phyloP scores from a whole-genome alignment of 2,113 vertebrate species.

The Heptranchias perlo region DNA sequence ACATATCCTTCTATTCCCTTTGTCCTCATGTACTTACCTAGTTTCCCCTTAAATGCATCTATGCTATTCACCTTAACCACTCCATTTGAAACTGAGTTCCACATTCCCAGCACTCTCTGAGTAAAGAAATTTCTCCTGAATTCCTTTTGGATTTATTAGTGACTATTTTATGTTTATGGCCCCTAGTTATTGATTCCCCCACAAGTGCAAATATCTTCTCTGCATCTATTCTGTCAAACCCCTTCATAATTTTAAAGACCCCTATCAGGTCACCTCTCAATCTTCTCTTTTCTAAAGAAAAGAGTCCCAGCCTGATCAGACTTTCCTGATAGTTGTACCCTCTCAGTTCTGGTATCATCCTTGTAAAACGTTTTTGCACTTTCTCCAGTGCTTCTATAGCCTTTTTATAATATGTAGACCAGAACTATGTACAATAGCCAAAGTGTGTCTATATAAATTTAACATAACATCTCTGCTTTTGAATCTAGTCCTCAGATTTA shows the following conservation, averaged over 20 bases:
- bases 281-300: not conserved
- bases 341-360: not conserved
- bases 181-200: not conserved
- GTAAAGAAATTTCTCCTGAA: too few species aligned
- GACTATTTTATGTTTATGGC: not conserved
- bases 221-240: not conserved
- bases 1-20: not conserved
- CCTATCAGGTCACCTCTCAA: too few species aligned
- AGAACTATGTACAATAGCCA: not conserved
- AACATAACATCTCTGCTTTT: not conserved
- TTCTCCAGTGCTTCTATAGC: not conserved
- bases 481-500: not conserved
- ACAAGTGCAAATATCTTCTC: not conserved
- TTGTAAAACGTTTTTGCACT: not conserved
- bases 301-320: not conserved
- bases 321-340: not conserved
- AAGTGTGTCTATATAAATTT: not conserved
- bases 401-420: not conserved
- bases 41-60: not conserved
- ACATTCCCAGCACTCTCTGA: too few species aligned
- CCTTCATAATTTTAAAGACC: not conserved
- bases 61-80: too few species aligned
- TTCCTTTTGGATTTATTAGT: too few species aligned
- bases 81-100: too few species aligned
- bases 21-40: not conserved